Evolutionary conservation across 2,797 vertebrate species (phyloP), one percentile per base, ranked within the genome.

Genomic region (Diplodus sargus): DNA sequence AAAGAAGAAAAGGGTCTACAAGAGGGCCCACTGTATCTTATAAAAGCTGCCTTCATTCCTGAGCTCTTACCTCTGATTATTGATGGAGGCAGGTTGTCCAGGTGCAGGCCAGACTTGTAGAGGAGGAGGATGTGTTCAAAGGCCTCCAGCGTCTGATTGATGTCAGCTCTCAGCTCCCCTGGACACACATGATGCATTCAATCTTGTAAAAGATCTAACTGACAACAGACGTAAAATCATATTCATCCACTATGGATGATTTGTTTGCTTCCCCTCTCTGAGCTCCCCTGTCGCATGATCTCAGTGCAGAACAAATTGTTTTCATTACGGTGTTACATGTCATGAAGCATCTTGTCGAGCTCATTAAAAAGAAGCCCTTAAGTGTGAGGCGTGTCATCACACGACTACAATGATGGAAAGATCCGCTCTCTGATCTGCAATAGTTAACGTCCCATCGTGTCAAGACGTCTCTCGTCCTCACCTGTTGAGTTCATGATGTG

Each of bases 401-500:
- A 91, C 30, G 84, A 90, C 75, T 48, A 18, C 45, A 23, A 75
- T 82, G 52, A 89, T 75, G 71, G 54, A 81, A 48, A 18, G 61
- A 87, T 87, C 86, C 30, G 54, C 81, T 73, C 79, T 83, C 73
- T 88, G 85, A 89, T 91, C 82, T 81, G 28, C 49, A 25, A 82
- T 66, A 75, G 74, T 59, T 80, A 73, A 49, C 5, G 43, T 80
- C 23, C 56, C 10, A 59, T 90, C 91, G 66, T 84, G 87, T 88
- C 65, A 43, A 76, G 83, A 63, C 54, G 47, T 66, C 69, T 64
- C 76, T 77, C 51, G 59, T 81, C 61, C 93, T 93, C 91, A 96
- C 95, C 95, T 93, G 97, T 97, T 87, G 95, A 92, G 56, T 97
- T 97, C 94, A 98, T 96, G 91, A 98, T 97, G 82, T 93, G 94